Evolutionary conservation across 2,888 invertebrate genomes (phyloP).

Genomic region (Cephus rjabovi): DNA sequence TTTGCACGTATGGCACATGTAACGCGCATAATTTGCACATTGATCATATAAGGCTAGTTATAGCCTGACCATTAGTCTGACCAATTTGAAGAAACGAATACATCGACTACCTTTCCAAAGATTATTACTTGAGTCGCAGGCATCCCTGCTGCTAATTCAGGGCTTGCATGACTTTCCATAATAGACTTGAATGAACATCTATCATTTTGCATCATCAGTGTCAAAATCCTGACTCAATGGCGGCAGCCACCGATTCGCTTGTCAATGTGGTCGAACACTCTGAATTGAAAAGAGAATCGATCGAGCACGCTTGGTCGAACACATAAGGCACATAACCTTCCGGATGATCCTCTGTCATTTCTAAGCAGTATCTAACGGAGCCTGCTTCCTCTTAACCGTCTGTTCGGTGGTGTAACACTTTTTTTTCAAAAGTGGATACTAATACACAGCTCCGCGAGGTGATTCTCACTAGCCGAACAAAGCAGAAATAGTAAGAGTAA

Average conservation of each 20-base stretch:
- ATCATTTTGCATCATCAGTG: slow-evolving; percentile 49
- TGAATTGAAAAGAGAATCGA: slow-evolving; percentile 39
- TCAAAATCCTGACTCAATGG: slow-evolving; percentile 48
- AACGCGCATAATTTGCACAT: too few species aligned
- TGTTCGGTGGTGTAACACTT: slow-evolving; percentile 19
- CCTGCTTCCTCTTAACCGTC: too few species aligned
- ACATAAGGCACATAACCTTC: too few species aligned
- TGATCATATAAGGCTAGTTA: too few species aligned
- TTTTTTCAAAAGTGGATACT: background rate
- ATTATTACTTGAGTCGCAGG: too few species aligned
- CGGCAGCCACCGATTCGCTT: slow-evolving; percentile 17
- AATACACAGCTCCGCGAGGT: slow-evolving; percentile 41
- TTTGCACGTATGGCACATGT: too few species aligned
- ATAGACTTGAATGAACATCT: slow-evolving; percentile 31
- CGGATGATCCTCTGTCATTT: too few species aligned
- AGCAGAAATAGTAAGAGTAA: slow-evolving; percentile 53
- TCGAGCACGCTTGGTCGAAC: slow-evolving; percentile 4
- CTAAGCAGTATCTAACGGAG: too few species aligned
- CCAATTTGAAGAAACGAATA: too few species aligned
- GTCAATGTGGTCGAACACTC: slow-evolving; percentile 31
- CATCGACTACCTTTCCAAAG: too few species aligned
- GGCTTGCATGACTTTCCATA: slow-evolving; percentile 4
- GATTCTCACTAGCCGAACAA: slow-evolving; percentile 41
- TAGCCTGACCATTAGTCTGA: too few species aligned
- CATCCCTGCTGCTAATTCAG: too few species aligned